Base-by-base conservation (phyloP, 1,140 invertebrate genomes). In the Drosophila busckii region DNA sequence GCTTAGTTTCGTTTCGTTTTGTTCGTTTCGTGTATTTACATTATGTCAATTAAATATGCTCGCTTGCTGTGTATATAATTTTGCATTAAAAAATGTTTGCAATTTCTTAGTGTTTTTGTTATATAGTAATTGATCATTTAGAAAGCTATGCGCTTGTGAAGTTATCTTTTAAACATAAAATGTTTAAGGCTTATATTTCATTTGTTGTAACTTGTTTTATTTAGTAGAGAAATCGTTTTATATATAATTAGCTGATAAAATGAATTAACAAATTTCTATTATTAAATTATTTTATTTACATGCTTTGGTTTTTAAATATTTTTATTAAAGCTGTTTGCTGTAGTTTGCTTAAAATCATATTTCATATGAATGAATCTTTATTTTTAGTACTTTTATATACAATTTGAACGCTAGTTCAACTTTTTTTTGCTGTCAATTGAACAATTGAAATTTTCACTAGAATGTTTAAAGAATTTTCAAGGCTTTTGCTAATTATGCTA, bases 11-110 rank as follows among this genome's bases (percentile, higher is more conserved):
- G 50, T 20, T 35, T 60, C 38, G n/a, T 37, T 19, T 44, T 59
- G 59, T 26, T 50, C 29, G 28, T 15, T 45, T 54, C 25, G 60
- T 76, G 63, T 80, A 80, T 80, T 80, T 80, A 80, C 73, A 80
- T 63, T 37, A 64, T 76, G 59, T 60, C 20, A 40, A 52, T 48
- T 68, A 63, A 71, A 54, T 62, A 31, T 55, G 28, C 55, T 61
- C 38, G 69, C 56, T 29, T 37, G 48, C 16, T 55, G 53, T 59
- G 49, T 34, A 23, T 7, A 8, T 48, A 15, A 35, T 10, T 48
- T 13, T 34, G 9, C 3, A 3, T 34, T n/a, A 55, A 52, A 54
- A 64, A 53, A 49, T 49, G 3, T 19, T 38, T 35, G 52, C 35
- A 52, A 41, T 52, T 42, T 63, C 29, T 63, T 44, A n/a, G n/a